These are phyloP conservation scores for Helogale parvula DNA, from an alignment of 2,113 vertebrate species.

Conservation along the genomic window DNA sequence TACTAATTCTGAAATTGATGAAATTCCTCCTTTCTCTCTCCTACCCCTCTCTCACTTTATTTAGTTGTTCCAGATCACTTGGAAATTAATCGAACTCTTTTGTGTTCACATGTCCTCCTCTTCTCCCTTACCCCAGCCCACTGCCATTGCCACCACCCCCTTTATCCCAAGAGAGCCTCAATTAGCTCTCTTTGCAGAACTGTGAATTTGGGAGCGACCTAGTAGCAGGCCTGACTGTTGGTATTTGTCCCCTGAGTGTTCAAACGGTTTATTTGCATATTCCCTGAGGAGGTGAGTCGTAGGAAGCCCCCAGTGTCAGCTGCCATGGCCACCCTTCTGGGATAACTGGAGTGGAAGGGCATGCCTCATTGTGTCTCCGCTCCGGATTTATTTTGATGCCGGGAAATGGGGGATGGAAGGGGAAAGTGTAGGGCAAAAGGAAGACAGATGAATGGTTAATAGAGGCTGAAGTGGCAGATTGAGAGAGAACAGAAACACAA, in stretches of 20 bases:
- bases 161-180: background rate
- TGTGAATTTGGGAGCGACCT: background rate
- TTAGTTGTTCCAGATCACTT: background rate
- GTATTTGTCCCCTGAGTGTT: background rate
- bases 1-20: background rate
- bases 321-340: background rate
- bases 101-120: background rate
- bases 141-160: background rate
- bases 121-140: background rate
- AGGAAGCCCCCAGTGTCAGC: conserved; percentile 5
- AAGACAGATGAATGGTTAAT: conserved; percentile 78
- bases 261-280: conserved; percentile 36
- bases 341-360: conserved; percentile 65
- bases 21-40: background rate
- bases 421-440: conserved; percentile 46
- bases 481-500: conserved; percentile 72
- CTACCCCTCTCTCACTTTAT: background rate
- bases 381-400: conserved; percentile 44
- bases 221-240: background rate
- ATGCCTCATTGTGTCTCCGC: conserved; percentile 72
- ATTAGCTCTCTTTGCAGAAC: conserved; percentile 26
- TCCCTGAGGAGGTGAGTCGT: background rate
- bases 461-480: conserved; percentile 78
- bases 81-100: background rate
- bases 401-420: conserved; percentile 7